These are phyloP conservation scores for Synergus itoensis DNA, from an alignment of 2,888 invertebrate genomes.

Conservation along the genomic window DNA sequence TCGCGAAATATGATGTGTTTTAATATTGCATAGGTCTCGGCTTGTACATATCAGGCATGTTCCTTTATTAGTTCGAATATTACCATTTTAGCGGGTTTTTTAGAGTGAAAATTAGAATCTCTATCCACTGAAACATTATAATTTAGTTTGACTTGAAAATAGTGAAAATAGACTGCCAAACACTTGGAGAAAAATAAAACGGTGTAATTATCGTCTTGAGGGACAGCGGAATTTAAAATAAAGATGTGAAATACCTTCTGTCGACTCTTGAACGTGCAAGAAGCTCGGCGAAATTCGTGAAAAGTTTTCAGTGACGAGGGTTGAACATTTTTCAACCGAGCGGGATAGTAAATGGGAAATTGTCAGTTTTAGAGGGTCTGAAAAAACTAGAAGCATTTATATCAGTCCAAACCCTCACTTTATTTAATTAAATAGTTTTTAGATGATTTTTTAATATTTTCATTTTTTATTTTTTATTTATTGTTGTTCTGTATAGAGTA, in stretches of 20 bases:
- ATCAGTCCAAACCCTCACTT: background rate
- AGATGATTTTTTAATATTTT: background rate
- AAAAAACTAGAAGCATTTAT: background rate
- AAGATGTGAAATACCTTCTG: constrained; percentile 7
- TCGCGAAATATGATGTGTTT: constrained; percentile 24
- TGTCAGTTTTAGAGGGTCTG: background rate
- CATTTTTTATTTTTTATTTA: background rate
- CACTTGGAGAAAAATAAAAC: constrained; percentile 3
- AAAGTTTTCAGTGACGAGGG: constrained; percentile 5
- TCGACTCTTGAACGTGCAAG: constrained; percentile 4
- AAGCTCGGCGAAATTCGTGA: background rate
- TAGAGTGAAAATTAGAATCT: background rate
- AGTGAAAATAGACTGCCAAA: background rate
- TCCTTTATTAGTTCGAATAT: background rate
- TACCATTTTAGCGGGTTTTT: background rate
- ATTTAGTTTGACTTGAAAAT: constrained; percentile 2
- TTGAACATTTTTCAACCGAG: constrained; percentile 16
- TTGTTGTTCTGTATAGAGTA: background rate
- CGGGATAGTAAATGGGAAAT: constrained; percentile 3
- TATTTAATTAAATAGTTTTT: background rate
- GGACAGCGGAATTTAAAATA: constrained; percentile 11
- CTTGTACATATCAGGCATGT: constrained; percentile 7
- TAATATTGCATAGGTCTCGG: constrained; percentile 9
- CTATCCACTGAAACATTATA: background rate
- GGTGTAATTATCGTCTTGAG: constrained; percentile 8